Base-by-base conservation (phyloP, 2,797 vertebrate genomes). In the Neopelma chrysocephalum region DNA sequence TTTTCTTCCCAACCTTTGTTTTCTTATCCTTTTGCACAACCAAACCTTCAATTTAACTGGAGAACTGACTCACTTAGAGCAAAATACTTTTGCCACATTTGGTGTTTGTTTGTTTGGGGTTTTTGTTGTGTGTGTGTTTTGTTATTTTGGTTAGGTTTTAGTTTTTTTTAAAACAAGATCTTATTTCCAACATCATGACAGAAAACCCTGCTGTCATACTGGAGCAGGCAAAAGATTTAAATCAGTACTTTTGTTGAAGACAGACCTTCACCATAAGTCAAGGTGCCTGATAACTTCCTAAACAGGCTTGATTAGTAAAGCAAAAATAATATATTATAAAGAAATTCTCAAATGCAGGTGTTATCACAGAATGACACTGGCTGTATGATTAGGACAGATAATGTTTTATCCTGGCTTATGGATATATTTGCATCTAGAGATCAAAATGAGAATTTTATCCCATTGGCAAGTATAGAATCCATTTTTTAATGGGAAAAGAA, bases 361-460 rank as follows among this genome's bases (percentile, higher is more conserved):
- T 89, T 96, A 95, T 87, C 88, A 60, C 66, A 79, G 77, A 96
- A 90, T 93, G 90, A 76, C 90, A 79, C 77, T 57, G 82, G 45
- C 62, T 94, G 56, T 90, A 36, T 64, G 82, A 96, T 94, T 83
- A 77, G 82, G 68, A 89, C 93, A 94, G 93, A 94, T 70, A 84
- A 64, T 82, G 48, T 64, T 94, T 94, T 94, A 95, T 95, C 95
- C 90, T 90, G 88, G 95, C 90, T 96, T 96, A 96, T 32, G 26
- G 68, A 84, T 94, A 61, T 94, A 91, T 96, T 90, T 95, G 90
- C 71, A 90, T 79, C 86, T 89, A 87, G 95, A 96, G 83, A 93
- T 92, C 93, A 95, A 96, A 97, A 97, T 93, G 94, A 94, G 90
- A 95, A 94, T 94, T 96, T 95, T 96, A 96, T 96, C 95, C 93